Evolutionary conservation across 2,888 invertebrate genomes (phyloP), one percentile per base, ranked within the genome.

Genomic region (Gandaritis pyraliata): DNA sequence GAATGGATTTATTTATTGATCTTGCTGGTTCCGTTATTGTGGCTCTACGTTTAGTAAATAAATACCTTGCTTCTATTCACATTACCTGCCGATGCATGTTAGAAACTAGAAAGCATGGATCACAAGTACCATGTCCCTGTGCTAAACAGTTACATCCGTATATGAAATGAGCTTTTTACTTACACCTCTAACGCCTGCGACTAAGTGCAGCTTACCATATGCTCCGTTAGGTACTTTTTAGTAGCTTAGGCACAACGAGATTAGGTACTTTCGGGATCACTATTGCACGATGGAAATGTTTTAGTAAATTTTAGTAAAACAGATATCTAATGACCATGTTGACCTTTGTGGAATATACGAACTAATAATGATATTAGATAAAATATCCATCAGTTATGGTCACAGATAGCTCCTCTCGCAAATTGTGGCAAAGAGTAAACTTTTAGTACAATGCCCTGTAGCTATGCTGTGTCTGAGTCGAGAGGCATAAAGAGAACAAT

Each of bases 1-100:
- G 83, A 90, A 90, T 85, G 85, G 85, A 88, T 89, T 88, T 90
- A 90, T 90, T 89, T 90, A 89, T 89, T 88, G 88, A 87, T 85
- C 80, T 85, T 81, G 76, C 81, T 81, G 85, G 85, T 88, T 86
- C 87, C 88, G 88, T 89, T 90, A 88, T 82, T 84, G 79, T 82
- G 78, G 75, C 72, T 76, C 78, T 78, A 77, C 75, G 74, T 70
- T 72, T 72, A 64, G 78, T 85, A 85, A 83, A 85, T 81, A 85
- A 85, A 88, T 83, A 85, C 54, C 72, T 76, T 67, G 72, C 75
- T 71, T 76, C 75, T 80, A 77, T 77, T 70, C 71, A 66, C 57
- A 52, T 61, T 59, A 50, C 50, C 58, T 48, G 50, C 58, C 55
- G 60, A 68, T 73, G 69, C 77, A 77, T 79, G 77, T 81, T 80